Base-by-base conservation (phyloP, 2,113 vertebrate species). In the Numida meleagris region DNA sequence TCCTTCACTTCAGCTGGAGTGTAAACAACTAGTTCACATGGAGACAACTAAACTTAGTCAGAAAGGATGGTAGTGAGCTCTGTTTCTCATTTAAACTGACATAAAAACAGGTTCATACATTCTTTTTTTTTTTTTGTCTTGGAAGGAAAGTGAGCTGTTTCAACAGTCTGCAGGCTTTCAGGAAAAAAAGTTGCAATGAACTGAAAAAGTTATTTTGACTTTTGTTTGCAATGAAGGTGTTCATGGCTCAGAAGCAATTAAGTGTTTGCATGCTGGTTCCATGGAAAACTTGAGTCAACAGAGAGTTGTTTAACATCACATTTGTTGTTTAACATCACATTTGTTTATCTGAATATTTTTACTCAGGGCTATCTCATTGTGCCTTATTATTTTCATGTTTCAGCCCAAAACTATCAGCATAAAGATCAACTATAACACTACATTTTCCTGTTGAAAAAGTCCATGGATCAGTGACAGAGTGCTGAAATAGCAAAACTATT, bases 291-390 rank as follows among this genome's bases (percentile, higher is more conserved):
- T 53, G 38, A 87, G 11, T 62, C 88, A 86, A 67, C 66, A 53
- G n/a, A 77, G 42, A 27, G 7, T 12, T 61, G 18, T 59, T 68
- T 63, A 90, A 79, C 10, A 79, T 66, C 9, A 14, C 8, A 38
- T 89, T 84, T 87, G 45, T 87, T 96, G 18, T 59, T 68, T 63
- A 90, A 79, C 10, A 79, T 66, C 9, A 14, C 8, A 38, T 89
- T 84, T 87, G 45, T 87, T 96, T 93, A 80, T 50, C 38, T 59
- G 16, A 85, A 63, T 93, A 73, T 63, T 96, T 89, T 92, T 34
- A 62, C 16, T n/a, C 31, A 65, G 33, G 21, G 73, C 36, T 83
- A 46, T 51, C 40, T 86, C 48, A 57, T 87, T 86, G 48, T 73
- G 5, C 76, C 33, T 59, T 65, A 50, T 58, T 92, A n/a, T 80